Percentiles rank a stretch among this genome's conserved stretches.
These are phyloP conservation scores for Porites rus DNA, from an alignment of 92 coral and sea anemone species.

Conservation along the genomic window DNA sequence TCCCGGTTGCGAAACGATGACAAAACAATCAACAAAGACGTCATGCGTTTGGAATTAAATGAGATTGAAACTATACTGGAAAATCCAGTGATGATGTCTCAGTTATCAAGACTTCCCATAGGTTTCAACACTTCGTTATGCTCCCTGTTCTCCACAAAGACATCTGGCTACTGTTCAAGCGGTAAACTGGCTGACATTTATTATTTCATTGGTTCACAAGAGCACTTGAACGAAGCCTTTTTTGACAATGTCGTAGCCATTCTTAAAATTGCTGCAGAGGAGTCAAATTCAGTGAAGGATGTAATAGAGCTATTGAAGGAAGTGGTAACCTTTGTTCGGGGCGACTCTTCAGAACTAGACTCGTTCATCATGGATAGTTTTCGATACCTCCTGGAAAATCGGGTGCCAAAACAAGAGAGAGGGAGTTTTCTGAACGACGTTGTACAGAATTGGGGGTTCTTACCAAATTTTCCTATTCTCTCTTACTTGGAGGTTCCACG, in stretches of 20 bases:
- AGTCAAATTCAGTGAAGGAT: not conserved
- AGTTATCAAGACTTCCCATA: not conserved
- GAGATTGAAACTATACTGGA: not conserved
- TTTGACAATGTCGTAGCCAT: not conserved
- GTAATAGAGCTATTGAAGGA: not conserved
- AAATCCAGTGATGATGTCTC: not conserved
- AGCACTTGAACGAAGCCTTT: not conserved
- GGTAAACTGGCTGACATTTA: not conserved
- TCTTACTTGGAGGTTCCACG: not conserved
- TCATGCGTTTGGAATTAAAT: not conserved
- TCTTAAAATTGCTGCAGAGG: not conserved
- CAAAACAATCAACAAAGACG: too few relatives aligned
- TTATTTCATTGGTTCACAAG: slow-evolving; percentile 6
- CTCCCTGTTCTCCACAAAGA: not conserved
- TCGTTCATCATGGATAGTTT: not conserved
- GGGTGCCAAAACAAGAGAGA: not conserved
- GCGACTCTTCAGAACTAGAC: not conserved
- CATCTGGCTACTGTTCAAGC: not conserved
- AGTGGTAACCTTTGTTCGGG: not conserved
- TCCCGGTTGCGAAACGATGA: not conserved
- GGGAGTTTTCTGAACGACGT: not conserved
- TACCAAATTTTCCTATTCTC: not conserved
- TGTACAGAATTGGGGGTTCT: not conserved
- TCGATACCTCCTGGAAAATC: not conserved
- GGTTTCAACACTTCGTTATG: not conserved